A percentile compares a stretch with the other conserved stretches of the same genome.
These are phyloP conservation scores for Parasteatoda tepidariorum DNA, from an alignment of 1,140 invertebrate genomes.

Conservation along the genomic window DNA sequence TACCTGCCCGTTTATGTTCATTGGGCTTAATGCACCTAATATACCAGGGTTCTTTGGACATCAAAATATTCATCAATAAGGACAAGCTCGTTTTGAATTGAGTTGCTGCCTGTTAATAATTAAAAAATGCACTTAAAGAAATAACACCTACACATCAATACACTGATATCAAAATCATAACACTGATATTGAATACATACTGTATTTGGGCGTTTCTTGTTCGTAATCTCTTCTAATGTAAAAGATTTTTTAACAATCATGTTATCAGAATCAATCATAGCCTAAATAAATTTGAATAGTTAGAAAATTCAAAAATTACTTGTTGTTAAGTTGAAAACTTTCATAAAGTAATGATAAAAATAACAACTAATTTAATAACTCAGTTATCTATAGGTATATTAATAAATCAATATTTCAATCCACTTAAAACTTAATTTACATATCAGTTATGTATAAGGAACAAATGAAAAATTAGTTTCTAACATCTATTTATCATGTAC, in stretches of 20 bases:
- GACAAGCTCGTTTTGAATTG: constrained; percentile 90
- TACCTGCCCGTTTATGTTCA: constrained; percentile 78
- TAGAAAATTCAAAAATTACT: no score
- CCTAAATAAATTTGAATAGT: no score
- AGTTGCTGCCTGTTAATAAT: constrained; percentile 75
- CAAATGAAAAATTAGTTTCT: no score
- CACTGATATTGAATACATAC: constrained; percentile 61
- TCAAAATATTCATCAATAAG: constrained; percentile 85
- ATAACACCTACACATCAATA: background rate
- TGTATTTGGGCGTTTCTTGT: constrained; percentile 87
- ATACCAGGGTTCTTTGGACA: constrained; percentile 91
- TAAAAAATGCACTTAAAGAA: background rate
- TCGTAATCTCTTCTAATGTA: constrained; percentile 76
- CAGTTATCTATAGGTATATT: no score
- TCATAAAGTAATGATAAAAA: no score
- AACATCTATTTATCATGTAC: no score
- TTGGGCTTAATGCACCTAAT: constrained; percentile 93
- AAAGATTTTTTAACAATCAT: constrained; percentile 76
- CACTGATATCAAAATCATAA: background rate
- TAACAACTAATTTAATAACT: no score
- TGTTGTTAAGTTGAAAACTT: no score
- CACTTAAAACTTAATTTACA: no score
- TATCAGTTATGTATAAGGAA: no score
- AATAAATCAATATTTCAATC: no score
- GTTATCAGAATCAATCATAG: constrained; percentile 82